Percentiles rank a stretch among this genome's conserved stretches.
Evolutionary conservation across 2,113 vertebrate genomes (phyloP).

Genomic region (Xerus inauris): DNA sequence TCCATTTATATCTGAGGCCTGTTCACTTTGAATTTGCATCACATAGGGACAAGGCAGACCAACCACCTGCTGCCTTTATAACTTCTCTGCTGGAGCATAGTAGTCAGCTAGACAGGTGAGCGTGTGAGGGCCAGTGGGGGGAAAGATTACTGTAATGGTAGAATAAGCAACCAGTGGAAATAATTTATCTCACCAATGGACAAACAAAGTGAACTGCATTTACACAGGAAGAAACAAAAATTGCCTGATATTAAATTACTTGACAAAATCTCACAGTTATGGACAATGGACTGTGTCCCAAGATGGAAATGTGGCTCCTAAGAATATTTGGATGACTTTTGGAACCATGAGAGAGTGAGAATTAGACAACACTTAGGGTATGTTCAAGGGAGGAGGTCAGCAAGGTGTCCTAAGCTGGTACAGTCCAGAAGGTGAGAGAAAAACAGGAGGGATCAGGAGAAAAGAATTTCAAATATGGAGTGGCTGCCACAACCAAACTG

Average conservation of each 20-base stretch:
- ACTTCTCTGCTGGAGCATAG: conserved; percentile 84
- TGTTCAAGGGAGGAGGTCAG: not conserved
- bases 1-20: conserved; percentile 87
- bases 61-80: conserved; percentile 81
- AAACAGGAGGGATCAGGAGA: not conserved
- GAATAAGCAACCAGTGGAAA: not conserved
- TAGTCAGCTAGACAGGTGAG: conserved; percentile 85
- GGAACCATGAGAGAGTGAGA: not conserved
- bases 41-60: conserved; percentile 79
- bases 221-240: not conserved
- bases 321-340: not conserved
- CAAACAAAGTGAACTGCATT: not conserved
- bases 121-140: not conserved
- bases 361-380: not conserved
- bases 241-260: not conserved
- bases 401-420: not conserved
- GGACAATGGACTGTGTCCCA: not conserved
- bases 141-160: not conserved
- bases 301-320: not conserved
- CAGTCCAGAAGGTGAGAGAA: not conserved
- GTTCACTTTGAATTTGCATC: conserved; percentile 85
- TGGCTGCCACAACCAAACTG: not conserved
- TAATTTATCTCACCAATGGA: not conserved
- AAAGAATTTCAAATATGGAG: not conserved
- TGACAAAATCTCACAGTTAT: not conserved